Base-by-base conservation (phyloP, 2,797 vertebrate genomes). In the Anguilla pacifica region DNA sequence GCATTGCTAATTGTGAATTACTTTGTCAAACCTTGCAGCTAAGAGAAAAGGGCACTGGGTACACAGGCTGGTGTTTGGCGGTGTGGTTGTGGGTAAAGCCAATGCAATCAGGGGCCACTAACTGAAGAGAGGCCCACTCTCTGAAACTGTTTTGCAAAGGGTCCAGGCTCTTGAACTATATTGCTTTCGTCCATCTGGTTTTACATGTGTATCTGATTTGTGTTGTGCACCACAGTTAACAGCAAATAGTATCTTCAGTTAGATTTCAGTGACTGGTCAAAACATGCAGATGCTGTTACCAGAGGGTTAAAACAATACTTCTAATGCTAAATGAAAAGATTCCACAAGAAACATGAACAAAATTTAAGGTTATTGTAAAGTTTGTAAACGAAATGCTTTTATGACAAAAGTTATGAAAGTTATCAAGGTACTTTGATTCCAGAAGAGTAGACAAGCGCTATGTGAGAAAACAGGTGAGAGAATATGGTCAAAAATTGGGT, bases 191-290 rank as follows among this genome's bases (percentile, higher is more conserved):
- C 25, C 79, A 82, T 82, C 79, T 82, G 79, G 79, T 82, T 82
- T 82, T 51, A 82, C 79, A 82, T 51, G 43, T 82, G 79, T 51
- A 49, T 82, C 46, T 49, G 46, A 82, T 82, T 82, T 51, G 79
- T 51, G 19, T 82, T 25, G 51, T 22, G 22, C 79, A n/a, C 22
- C 25, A 22, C 79, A 82, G 79, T n/a, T 5, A 49, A 82, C 9
- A 82, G 79, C 2, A 51, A 82, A n/a, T 6, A 10, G 25, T 51
- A 6, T 25, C 22, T 82, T 49, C 25, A 25, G 46, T 82, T 82
- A 39, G 19, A 49, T 51, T 51, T 22, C 19, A 3, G 19, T n/a
- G 79, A 82, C 7, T 13, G 13, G 79, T 25, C 22, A 49, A 51
- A 82, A 51, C 10, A 46, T 46, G 43, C 5, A 46, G 6, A 25